phyloP scores from a whole-genome alignment of 1,140 invertebrate genomes.

The Polypedilum vanderplanki region DNA sequence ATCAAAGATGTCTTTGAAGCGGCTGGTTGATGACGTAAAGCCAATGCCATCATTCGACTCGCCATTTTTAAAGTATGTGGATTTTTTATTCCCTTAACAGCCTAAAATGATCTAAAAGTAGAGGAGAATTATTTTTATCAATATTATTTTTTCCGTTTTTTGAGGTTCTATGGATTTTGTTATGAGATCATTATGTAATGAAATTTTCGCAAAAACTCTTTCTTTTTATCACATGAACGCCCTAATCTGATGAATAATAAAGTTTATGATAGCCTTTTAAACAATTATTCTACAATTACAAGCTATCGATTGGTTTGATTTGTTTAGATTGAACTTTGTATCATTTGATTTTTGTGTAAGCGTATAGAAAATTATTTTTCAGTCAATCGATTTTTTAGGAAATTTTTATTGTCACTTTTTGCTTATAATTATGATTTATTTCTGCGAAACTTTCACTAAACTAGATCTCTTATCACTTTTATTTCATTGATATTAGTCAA shows the following conservation, averaged over 20 bases:
- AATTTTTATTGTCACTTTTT: neutral
- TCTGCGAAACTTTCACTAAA: neutral
- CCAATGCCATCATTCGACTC: slow-evolving; percentile 18
- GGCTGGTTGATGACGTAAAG: neutral
- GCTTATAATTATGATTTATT: neutral
- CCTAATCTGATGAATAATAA: too few species aligned
- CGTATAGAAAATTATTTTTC: neutral
- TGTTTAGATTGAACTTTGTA: neutral
- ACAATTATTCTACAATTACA: neutral
- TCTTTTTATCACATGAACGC: slow-evolving; percentile 3
- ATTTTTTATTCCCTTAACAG: neutral
- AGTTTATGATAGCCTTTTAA: neutral
- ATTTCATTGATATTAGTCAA: neutral
- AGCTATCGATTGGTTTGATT: neutral
- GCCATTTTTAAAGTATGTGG: slow-evolving; percentile 6
- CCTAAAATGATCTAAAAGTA: slow-evolving; percentile 25
- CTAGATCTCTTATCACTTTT: neutral
- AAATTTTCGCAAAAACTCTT: neutral
- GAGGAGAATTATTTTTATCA: neutral
- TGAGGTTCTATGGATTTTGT: slow-evolving; percentile 9
- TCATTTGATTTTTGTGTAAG: neutral
- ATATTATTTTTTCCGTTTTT: neutral
- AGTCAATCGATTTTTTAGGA: neutral
- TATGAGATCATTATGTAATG: slow-evolving; percentile 19
- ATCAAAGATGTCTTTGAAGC: neutral